A percentile compares a stretch with the other conserved stretches of the same genome.
Evolutionary conservation across 2,797 vertebrate species (phyloP).

Genomic region (Gallirallus australis): DNA sequence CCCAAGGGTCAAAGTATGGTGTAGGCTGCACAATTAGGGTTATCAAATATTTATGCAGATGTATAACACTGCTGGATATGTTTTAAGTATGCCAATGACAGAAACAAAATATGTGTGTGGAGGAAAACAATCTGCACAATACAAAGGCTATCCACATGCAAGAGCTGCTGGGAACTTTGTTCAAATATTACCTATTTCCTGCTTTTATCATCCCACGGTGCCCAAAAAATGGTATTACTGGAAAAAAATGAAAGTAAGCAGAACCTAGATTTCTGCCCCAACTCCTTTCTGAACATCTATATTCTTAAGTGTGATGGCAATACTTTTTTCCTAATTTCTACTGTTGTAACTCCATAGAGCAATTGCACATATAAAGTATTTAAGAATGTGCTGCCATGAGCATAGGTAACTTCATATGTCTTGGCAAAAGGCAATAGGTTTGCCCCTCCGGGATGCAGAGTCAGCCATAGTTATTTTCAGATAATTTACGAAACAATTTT

Average conservation of each 20-base stretch:
- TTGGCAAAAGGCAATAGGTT: constrained; percentile 11
- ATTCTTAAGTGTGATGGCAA: neutral
- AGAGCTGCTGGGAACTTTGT: neutral
- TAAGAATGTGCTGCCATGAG: constrained; percentile 2
- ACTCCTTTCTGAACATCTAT: neutral
- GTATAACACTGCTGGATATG: neutral
- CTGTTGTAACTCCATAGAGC: neutral
- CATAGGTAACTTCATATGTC: neutral
- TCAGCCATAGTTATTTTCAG: constrained; percentile 24
- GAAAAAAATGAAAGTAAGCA: neutral
- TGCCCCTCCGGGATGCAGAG: neutral
- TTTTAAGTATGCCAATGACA: constrained; percentile 1
- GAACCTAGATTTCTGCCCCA: neutral
- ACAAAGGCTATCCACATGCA: neutral
- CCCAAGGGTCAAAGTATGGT: constrained; percentile 12
- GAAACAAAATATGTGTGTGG: neutral
- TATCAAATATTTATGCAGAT: constrained; percentile 66
- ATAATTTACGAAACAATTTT: neutral
- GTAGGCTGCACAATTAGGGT: constrained; percentile 15
- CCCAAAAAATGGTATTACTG: neutral
- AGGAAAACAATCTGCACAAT: neutral
- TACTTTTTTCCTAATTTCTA: neutral
- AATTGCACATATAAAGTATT: neutral
- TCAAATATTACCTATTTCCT: neutral
- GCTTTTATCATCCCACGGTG: neutral